Evolutionary conservation across 1,140 invertebrate genomes (phyloP), one percentile per base, ranked within the genome.

Genomic region (Hycleus phaleratus): DNA sequence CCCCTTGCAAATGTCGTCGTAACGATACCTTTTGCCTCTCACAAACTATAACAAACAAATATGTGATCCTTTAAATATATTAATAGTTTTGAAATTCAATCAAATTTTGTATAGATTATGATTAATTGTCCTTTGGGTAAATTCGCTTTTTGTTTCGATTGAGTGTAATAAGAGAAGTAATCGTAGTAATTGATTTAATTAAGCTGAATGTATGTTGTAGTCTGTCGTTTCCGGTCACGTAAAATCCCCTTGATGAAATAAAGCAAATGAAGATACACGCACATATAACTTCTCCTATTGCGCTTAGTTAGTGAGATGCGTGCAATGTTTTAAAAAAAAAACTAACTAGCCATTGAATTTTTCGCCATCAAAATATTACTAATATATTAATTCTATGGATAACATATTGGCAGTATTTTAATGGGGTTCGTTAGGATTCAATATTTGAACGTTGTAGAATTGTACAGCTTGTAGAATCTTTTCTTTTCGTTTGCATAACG

Each of bases 191-290:
- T 46, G 51, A 43, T 18, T 45, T 32, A 53, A 53, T 53, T 53
- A 46, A 53, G 26, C 26, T 50, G 42, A 32, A 26, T 26, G 51
- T 53, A 45, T 53, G 51, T 46, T 12, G 42, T n/a, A 12, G 46
- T 53, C 51, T 45, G 8, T 7, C 43, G 26, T 53, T 53, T 53
- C 51, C 51, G 51, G 51, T 53, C 51, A 53, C 51, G 51, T 53
- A 53, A 53, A n/a, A 18, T 38, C 51, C 42, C 42, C 42, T 42
- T 26, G 42, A 53, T 53, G 25, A 53, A 53, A 53, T 46, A 46
- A 45, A 38, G 48, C 26, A 49, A 49, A 49, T 49, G 48, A 49
- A 49, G 48, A 26, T 38, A 49, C 26, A 53, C 51, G 38, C 46
- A 53, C 38, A 53, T 24, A 25, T 4, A 24, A 26, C 42, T 51